Base-by-base conservation (phyloP, 2,797 vertebrate genomes). In the Onychomys arenicola region DNA sequence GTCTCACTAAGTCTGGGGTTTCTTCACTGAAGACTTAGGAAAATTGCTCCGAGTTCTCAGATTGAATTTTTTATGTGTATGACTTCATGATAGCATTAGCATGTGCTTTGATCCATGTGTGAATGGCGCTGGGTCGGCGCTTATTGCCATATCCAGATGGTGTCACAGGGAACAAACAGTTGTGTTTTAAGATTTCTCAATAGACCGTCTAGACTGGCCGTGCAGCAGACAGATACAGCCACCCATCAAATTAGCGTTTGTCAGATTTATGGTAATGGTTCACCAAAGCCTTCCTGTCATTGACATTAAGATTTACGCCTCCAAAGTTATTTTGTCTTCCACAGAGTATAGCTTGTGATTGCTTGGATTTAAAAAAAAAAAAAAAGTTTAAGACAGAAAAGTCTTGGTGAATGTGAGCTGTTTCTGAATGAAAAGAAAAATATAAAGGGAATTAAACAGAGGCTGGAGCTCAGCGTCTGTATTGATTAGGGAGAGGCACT, bases 241-340 rank as follows among this genome's bases (percentile, higher is more conserved):
- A 99, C 99, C 99, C 99, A 99, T 99, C 99, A 99, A 99, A 99
- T 99, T 99, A 99, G 99, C 98, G 99, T 99, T 99, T 99, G 99
- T 99, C 99, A 99, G 99, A 99, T 99, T 99, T 99, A 99, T 99
- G 99, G 99, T 99, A 99, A 99, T 99, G 99, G 99, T 99, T 99
- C 98, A 98, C 99, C 99, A 99, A 99, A 99, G 99, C 99, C 99
- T 99, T 99, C 99, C 99, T 99, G 99, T 99, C 99, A 99, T 98
- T 99, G 99, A 99, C 99, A 99, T 99, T 98, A 99, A 99, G 99
- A 99, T 99, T 99, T 99, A 99, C 98, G 99, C 98, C 96, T 98
- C 98, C 97, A 76, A 98, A 98, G 98, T 98, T 98, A 99, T 98
- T 99, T 98, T 98, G 98, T 98, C 98, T 98, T 98, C 98, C 32